Evolutionary conservation across 2,888 invertebrate genomes (phyloP).

Genomic region (Nudaria mundana): DNA sequence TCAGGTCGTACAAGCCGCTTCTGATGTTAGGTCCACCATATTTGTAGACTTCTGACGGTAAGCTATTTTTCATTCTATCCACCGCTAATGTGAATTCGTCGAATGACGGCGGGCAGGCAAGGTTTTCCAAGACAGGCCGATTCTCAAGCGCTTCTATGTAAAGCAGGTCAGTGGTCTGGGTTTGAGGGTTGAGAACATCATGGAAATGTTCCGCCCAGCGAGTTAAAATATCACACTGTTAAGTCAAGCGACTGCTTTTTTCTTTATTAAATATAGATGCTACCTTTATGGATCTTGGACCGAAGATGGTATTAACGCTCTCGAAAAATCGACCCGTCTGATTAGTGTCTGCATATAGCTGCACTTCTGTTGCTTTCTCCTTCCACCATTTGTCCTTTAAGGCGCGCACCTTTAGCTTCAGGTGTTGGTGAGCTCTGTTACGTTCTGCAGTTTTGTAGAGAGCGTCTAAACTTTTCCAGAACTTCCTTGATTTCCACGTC

Average conservation of each 20-base stretch:
- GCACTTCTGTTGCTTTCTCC: not conserved
- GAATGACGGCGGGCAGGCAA: not conserved
- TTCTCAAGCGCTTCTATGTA: not conserved
- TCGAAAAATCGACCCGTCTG: not conserved
- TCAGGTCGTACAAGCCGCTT: not conserved
- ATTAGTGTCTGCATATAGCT: not conserved
- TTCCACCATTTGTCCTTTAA: not conserved
- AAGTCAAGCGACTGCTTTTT: not conserved
- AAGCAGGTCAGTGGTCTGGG: not conserved
- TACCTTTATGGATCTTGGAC: not conserved
- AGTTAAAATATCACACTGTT: not conserved
- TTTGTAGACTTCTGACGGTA: not conserved
- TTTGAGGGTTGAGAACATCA: not conserved
- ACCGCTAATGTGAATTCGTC: not conserved
- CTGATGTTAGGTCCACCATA: not conserved
- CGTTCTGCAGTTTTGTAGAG: not conserved
- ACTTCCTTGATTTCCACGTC: not conserved
- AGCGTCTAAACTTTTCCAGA: not conserved
- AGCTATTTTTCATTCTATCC: not conserved
- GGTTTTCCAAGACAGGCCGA: not conserved
- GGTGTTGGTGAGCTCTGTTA: not conserved
- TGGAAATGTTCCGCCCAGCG: not conserved
- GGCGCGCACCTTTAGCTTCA: constrained; percentile 3
- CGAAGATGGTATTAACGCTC: not conserved
- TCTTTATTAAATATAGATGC: not conserved